Evolutionary conservation across 2,797 vertebrate species (phyloP).

Genomic region (Mus spretus): DNA sequence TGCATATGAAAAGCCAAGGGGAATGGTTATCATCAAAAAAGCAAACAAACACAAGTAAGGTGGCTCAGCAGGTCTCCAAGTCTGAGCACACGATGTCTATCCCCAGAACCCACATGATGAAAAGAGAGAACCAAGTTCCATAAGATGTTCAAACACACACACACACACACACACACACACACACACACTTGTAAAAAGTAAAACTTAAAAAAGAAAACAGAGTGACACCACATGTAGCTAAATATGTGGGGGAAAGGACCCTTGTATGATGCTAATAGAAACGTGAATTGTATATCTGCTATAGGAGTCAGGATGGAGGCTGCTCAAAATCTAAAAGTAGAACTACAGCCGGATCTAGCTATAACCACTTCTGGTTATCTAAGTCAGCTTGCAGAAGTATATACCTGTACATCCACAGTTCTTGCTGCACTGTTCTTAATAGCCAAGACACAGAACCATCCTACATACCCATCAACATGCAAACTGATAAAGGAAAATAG

Average conservation of each 20-base stretch:
- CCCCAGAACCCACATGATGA: background rate
- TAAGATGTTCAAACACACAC: background rate
- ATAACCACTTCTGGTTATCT: background rate
- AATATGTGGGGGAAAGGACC: background rate
- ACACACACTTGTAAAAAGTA: background rate
- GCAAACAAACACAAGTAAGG: background rate
- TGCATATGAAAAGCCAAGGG: background rate
- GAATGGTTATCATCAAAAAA: background rate
- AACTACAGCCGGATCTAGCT: background rate
- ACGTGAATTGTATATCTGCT: background rate
- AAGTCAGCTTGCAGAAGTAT: too few relatives aligned
- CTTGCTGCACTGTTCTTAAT: background rate
- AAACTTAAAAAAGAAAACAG: background rate
- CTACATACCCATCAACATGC: background rate
- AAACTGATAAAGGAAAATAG: background rate
- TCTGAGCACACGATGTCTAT: background rate
- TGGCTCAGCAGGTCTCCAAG: background rate
- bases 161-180: background rate
- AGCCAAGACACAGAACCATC: background rate
- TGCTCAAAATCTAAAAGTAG: background rate
- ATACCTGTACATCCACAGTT: background rate
- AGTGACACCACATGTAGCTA: background rate
- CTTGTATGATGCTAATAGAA: background rate
- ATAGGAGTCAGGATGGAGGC: background rate
- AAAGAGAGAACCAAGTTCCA: background rate